phyloP scores from a whole-genome alignment of 2,888 invertebrate genomes.

The Caenorhabditis sp. region DNA sequence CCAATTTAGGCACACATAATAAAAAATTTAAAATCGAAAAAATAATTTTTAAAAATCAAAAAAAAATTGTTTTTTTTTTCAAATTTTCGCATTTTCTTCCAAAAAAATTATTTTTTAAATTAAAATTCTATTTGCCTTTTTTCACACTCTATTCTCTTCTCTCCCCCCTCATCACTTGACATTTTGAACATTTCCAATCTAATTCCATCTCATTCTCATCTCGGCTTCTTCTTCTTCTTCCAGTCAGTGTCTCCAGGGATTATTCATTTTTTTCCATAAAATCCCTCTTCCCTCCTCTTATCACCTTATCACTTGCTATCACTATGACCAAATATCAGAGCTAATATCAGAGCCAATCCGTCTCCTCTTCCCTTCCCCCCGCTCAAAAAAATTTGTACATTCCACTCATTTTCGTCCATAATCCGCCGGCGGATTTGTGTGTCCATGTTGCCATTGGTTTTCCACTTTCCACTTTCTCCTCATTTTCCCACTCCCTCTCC shows the following conservation, averaged over 20 bases:
- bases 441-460: too few species aligned
- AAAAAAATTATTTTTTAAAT: neutral
- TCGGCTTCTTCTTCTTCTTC: too few species aligned
- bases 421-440: neutral
- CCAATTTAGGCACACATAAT: too few species aligned
- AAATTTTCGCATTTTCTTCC: neutral
- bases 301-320: neutral
- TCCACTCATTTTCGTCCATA: too few species aligned
- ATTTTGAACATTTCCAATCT: too few species aligned
- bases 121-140: neutral
- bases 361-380: too few species aligned
- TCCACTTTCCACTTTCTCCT: neutral
- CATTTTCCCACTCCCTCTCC: slow-evolving; percentile 18
- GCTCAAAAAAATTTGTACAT: neutral
- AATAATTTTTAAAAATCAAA: neutral
- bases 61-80: neutral
- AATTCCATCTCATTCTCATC: too few species aligned
- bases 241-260: too few species aligned
- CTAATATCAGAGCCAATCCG: neutral
- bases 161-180: too few species aligned
- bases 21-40: neutral
- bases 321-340: neutral
- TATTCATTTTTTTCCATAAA: too few species aligned
- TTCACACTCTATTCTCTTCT: too few species aligned
- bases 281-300: neutral